phyloP scores from a whole-genome alignment of 2,888 invertebrate species.

The Dynastes tityus region DNA sequence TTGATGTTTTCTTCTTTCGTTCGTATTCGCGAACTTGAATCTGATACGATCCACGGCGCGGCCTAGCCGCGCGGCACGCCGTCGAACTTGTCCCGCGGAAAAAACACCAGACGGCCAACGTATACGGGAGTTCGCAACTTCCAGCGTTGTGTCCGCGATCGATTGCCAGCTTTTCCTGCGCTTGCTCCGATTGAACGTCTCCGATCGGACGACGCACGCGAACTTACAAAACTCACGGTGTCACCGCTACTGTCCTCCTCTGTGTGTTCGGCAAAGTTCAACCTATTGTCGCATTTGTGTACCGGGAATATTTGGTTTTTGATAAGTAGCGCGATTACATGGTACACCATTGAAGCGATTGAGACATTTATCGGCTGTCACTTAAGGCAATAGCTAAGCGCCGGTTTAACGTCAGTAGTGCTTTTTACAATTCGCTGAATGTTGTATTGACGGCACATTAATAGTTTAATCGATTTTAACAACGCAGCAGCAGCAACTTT shows the following conservation, averaged over 20 bases:
- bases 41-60: not conserved
- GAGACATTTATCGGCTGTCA: no score
- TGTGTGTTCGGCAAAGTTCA: slow-evolving; percentile 25
- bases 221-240: slow-evolving; percentile 38
- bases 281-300: slow-evolving; percentile 11
- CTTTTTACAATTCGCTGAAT: not conserved
- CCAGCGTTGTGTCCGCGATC: slow-evolving; percentile 37
- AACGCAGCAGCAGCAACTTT: slow-evolving; percentile 3
- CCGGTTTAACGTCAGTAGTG: not conserved
- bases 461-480: slow-evolving; percentile 26
- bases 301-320: slow-evolving; percentile 1
- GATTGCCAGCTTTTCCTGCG: slow-evolving; percentile 33
- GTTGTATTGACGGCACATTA: slow-evolving; percentile 14
- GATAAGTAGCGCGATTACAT: not conserved
- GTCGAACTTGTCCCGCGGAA: slow-evolving; percentile 21
- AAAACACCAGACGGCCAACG: not conserved
- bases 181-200: slow-evolving; percentile 35
- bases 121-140: slow-evolving; percentile 17
- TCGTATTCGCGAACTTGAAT: not conserved
- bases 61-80: slow-evolving; percentile 5
- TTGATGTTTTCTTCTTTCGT: not conserved
- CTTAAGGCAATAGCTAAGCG: no score
- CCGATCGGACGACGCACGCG: slow-evolving; percentile 37
- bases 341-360: not conserved
- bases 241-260: slow-evolving; percentile 34